These are phyloP conservation scores for Ficedula albicollis DNA, from an alignment of 2,797 vertebrate genomes.

Conservation along the genomic window DNA sequence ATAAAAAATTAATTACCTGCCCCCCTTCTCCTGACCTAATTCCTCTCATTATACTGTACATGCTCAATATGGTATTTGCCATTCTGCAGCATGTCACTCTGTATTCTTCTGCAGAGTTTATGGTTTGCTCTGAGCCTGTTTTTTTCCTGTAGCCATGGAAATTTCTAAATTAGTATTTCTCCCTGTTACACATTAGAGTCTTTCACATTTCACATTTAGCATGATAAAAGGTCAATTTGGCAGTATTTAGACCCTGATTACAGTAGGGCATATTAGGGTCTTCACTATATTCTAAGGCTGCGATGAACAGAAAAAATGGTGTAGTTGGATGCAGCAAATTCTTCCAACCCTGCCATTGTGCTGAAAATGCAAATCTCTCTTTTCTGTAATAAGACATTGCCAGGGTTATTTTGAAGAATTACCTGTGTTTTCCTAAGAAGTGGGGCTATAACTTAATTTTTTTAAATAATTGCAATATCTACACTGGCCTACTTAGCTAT, in stretches of 20 bases:
- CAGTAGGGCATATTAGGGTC: neutral
- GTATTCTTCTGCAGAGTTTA: slow-evolving; percentile 21
- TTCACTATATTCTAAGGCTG: neutral
- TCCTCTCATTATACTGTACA: slow-evolving; percentile 33
- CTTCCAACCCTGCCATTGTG: neutral
- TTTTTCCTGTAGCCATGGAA: slow-evolving; percentile 14
- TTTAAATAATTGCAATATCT: neutral
- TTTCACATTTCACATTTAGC: neutral
- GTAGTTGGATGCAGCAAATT: neutral
- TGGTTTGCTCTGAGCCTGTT: neutral
- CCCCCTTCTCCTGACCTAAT: slow-evolving; percentile 57
- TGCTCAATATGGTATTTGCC: slow-evolving; percentile 2
- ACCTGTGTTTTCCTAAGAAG: neutral
- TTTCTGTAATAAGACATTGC: neutral
- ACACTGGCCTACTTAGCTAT: neutral
- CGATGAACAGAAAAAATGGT: neutral
- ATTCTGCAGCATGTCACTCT: neutral
- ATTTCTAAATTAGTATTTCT: slow-evolving; percentile 24
- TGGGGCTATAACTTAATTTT: neutral
- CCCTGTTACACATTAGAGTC: neutral
- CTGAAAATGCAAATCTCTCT: neutral
- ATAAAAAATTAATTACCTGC: slow-evolving; percentile 62
- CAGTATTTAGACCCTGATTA: neutral
- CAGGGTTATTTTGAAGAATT: neutral
- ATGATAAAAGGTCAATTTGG: neutral